Evolutionary conservation across 2,888 invertebrate genomes (phyloP), one percentile per base, ranked within the genome.

Genomic region (Eupeodes latifasciatus): DNA sequence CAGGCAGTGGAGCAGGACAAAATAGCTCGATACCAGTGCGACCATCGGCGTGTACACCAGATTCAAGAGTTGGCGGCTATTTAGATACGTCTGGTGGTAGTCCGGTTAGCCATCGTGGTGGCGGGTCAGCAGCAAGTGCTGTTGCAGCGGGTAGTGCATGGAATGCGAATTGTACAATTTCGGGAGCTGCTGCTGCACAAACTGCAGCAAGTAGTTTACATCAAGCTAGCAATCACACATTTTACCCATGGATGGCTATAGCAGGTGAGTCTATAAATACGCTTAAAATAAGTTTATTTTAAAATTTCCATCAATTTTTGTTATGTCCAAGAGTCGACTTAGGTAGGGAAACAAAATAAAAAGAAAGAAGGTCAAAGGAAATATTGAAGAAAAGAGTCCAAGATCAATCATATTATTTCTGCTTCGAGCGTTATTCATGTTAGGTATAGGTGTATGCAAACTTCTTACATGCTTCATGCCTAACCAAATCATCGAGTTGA

Each of bases 171-270:
- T 98, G 98, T 95, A 96, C 96, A 91, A 95, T 98, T 92, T 93
- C 94, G 89, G 97, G 97, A 92, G 96, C 97, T 91, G 95, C 97
- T 90, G 96, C 97, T 90, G 96, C 96, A 92, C 96, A 96, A 94
- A 96, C 96, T 90, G 96, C 96, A 90, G 97, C 97, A 91, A 97
- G 97, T 93, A 96, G 97, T 91, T 97, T 98, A 94, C 98, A 98
- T 94, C 97, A 97, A 94, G 95, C 96, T 94, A 96, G 96, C 94
- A 97, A 96, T 94, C 98, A 98, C 96, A 98, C 98, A 93, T 98
- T 98, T 95, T 98, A 98, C 95, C 98, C 98, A 92, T 98, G 98
- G 98, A 98, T 98, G 98, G 98, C 98, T 95, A 98, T 98, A 95
- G 98, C 98, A 98, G 98, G 98, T 98, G 94, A 96, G 97, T 40